These are phyloP conservation scores for Agrochola macilenta DNA, from an alignment of 2,888 invertebrate genomes.

Conservation along the genomic window DNA sequence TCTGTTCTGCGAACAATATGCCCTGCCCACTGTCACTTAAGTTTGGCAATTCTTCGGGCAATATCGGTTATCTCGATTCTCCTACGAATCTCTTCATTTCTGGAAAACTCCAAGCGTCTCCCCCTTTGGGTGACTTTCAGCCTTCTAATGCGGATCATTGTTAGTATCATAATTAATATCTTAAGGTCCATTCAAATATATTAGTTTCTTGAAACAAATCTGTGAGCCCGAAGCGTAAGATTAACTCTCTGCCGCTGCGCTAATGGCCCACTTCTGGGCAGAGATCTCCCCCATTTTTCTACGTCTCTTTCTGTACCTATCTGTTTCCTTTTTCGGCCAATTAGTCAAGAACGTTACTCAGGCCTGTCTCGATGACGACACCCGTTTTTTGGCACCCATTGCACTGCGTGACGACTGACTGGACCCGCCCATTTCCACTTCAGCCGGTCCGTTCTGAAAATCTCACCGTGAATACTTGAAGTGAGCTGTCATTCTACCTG, in stretches of 20 bases:
- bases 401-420: neutral
- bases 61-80: too few species aligned
- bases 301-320: neutral
- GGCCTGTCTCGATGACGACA: neutral
- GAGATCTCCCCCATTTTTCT: neutral
- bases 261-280: neutral
- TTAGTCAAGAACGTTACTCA: neutral
- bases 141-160: too few species aligned
- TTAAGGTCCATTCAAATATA: neutral
- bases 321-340: neutral
- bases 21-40: too few species aligned
- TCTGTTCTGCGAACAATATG: too few species aligned
- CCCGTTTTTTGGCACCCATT: neutral
- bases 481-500: neutral
- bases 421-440: neutral
- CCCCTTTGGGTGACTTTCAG: too few species aligned
- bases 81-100: too few species aligned
- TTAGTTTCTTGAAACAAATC: too few species aligned
- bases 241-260: neutral
- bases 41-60: too few species aligned
- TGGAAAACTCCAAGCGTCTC: too few species aligned
- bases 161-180: too few species aligned
- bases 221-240: too few species aligned
- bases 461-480: neutral
- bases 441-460: neutral